Percentiles rank a stretch among this genome's conserved stretches.
These are phyloP conservation scores for Parasteatoda lunata DNA, from an alignment of 2,888 invertebrate genomes.

Conservation along the genomic window DNA sequence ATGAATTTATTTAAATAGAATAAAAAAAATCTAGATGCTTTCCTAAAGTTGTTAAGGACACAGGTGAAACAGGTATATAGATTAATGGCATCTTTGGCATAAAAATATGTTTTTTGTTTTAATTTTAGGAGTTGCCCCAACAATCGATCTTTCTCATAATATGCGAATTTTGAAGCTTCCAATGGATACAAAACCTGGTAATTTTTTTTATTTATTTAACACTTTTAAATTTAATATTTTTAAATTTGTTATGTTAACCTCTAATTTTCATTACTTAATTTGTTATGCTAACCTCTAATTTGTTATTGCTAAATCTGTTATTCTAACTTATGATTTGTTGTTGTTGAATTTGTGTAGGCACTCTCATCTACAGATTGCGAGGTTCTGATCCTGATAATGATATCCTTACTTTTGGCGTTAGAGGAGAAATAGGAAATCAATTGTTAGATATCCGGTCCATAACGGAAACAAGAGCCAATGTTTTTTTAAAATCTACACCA, in stretches of 20 bases:
- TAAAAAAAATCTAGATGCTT: no score
- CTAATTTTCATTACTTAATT: neutral
- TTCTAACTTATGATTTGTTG: neutral
- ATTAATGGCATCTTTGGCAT: no score
- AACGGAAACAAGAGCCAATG: constrained; percentile 69
- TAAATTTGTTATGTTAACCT: neutral
- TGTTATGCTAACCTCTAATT: neutral
- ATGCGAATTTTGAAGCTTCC: constrained; percentile 71
- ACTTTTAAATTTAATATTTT: neutral
- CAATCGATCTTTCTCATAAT: constrained; percentile 70
- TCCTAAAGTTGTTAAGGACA: no score
- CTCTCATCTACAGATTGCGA: constrained; percentile 86
- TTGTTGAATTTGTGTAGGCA: constrained; percentile 75
- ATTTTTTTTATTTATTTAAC: neutral
- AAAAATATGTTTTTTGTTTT: neutral
- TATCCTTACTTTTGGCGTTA: constrained; percentile 68
- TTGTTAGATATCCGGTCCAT: constrained; percentile 67
- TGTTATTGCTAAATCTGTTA: neutral
- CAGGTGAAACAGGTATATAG: no score
- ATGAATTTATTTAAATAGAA: no score
- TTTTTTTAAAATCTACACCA: constrained; percentile 67
- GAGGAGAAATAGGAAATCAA: constrained; percentile 63
- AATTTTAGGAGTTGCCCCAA: constrained; percentile 68
- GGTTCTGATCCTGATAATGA: constrained; percentile 70
- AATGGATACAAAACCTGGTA: constrained; percentile 68